These are phyloP conservation scores for Nymphalis polychloros DNA, from an alignment of 2,888 invertebrate genomes.

Conservation along the genomic window DNA sequence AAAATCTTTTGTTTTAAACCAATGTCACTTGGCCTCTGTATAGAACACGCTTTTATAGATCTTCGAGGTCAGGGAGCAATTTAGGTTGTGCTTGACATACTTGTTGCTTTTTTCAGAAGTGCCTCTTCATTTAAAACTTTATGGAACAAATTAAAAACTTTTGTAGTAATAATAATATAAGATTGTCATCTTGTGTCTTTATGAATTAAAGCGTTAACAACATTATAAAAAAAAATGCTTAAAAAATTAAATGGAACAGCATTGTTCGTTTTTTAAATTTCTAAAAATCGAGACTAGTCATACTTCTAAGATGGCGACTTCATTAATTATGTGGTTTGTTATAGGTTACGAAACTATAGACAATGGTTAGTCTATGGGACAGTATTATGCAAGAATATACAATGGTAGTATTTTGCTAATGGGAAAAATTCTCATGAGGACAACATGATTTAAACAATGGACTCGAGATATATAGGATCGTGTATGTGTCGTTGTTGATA, in stretches of 20 bases:
- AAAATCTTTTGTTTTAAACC: constrained; percentile 8
- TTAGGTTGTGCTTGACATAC: not conserved
- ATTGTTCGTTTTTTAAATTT: constrained; percentile 36
- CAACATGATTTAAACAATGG: constrained; percentile 30
- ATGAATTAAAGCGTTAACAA: too few relatives aligned
- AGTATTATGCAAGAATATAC: constrained; percentile 39
- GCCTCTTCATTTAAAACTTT: too few relatives aligned
- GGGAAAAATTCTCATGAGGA: constrained; percentile 42
- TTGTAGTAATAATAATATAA: too few relatives aligned
- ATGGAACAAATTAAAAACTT: not conserved
- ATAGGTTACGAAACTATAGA: constrained; percentile 43
- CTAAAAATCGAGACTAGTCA: constrained; percentile 34
- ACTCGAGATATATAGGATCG: constrained; percentile 11
- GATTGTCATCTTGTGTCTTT: too few relatives aligned
- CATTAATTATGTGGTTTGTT: constrained; percentile 40
- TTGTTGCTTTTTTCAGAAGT: too few relatives aligned
- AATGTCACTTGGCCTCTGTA: not conserved
- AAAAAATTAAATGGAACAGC: constrained; percentile 13
- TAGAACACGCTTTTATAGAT: not conserved
- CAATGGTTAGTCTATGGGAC: constrained; percentile 48
- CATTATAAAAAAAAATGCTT: not conserved
- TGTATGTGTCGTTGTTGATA: not conserved
- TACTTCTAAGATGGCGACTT: constrained; percentile 37
- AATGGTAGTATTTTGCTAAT: constrained; percentile 39
- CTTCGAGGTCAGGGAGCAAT: constrained; percentile 1